Evolutionary conservation across 2,797 vertebrate species (phyloP).

Genomic region (Ptychadena robeensis): DNA sequence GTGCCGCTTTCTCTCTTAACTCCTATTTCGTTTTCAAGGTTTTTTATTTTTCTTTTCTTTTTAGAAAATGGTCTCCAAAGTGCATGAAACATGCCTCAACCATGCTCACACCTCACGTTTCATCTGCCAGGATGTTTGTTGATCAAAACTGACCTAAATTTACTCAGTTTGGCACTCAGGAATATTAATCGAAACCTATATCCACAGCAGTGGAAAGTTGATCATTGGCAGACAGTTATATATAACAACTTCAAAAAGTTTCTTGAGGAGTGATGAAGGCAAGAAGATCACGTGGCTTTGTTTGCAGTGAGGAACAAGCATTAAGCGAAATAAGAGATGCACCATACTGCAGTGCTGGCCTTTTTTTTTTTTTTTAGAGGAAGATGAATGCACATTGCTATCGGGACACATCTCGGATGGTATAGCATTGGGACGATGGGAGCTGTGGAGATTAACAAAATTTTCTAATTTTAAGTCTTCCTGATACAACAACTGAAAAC

Average conservation of each 20-base stretch:
- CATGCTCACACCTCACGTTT: conserved; percentile 77
- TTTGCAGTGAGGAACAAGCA: conserved; percentile 58
- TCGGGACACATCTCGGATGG: conserved; percentile 65
- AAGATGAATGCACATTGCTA: conserved; percentile 60
- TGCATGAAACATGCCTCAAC: conserved; percentile 82
- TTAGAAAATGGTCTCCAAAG: conserved; percentile 79
- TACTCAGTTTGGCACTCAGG: conserved; percentile 96
- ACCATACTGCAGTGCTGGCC: conserved; percentile 56
- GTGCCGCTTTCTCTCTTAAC: conserved; percentile 66
- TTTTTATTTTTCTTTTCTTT: conserved; percentile 52
- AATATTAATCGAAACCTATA: conserved; percentile 85
- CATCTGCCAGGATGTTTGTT: conserved; percentile 80
- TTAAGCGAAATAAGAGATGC: conserved; percentile 23
- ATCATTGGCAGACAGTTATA: conserved; percentile 65
- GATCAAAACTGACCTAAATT: conserved; percentile 83
- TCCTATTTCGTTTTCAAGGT: conserved; percentile 33
- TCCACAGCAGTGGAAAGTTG: conserved; percentile 68
- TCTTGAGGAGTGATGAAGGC: conserved; percentile 65
- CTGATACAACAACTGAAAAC: conserved; percentile 82
- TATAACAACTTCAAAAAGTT: conserved; percentile 60
- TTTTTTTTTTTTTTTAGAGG: conserved; percentile 63
- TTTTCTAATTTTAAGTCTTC: conserved; percentile 92
- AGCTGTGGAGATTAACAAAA: conserved; percentile 70
- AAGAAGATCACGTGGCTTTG: conserved; percentile 46
- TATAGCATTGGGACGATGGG: conserved; percentile 76